phyloP scores from a whole-genome alignment of 2,888 invertebrate genomes.

The Proisotoma minuta region DNA sequence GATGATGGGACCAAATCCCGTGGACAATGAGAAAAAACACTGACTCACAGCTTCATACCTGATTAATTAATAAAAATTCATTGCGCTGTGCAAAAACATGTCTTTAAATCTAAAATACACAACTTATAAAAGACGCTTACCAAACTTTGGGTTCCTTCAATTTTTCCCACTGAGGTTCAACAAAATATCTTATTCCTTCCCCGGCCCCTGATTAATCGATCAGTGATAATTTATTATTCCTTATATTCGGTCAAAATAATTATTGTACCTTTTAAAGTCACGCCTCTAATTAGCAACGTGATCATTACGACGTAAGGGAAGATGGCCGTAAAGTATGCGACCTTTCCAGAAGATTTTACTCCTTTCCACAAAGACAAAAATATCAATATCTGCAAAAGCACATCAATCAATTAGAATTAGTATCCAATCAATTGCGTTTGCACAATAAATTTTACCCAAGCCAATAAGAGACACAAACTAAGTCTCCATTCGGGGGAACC shows the following conservation, averaged over 20 bases:
- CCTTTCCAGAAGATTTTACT: constrained; percentile 73
- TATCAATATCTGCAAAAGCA: constrained; percentile 65
- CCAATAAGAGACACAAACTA: constrained; percentile 18
- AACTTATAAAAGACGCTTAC: too few relatives aligned
- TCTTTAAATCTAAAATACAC: too few relatives aligned
- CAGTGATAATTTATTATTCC: too few relatives aligned
- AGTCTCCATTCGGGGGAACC: constrained; percentile 39
- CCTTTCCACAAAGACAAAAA: constrained; percentile 67
- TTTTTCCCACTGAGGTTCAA: constrained; percentile 58
- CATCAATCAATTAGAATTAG: too few relatives aligned
- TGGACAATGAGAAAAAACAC: constrained; percentile 67
- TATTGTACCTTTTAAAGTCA: constrained; percentile 64
- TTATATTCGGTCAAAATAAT: too few relatives aligned
- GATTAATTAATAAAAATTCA: too few relatives aligned
- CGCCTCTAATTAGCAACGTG: constrained; percentile 61
- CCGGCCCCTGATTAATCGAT: too few relatives aligned
- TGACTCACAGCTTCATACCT: constrained; percentile 58
- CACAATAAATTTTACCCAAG: constrained; percentile 26
- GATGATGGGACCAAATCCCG: constrained; percentile 67
- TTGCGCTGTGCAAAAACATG: too few relatives aligned
- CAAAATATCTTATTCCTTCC: constrained; percentile 70
- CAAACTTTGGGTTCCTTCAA: constrained; percentile 60
- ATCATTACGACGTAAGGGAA: constrained; percentile 77
- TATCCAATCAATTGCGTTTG: too few relatives aligned
- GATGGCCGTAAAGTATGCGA: constrained; percentile 79